Evolutionary conservation across 1,140 invertebrate genomes (phyloP).

Genomic region (Colletes latitarsis): DNA sequence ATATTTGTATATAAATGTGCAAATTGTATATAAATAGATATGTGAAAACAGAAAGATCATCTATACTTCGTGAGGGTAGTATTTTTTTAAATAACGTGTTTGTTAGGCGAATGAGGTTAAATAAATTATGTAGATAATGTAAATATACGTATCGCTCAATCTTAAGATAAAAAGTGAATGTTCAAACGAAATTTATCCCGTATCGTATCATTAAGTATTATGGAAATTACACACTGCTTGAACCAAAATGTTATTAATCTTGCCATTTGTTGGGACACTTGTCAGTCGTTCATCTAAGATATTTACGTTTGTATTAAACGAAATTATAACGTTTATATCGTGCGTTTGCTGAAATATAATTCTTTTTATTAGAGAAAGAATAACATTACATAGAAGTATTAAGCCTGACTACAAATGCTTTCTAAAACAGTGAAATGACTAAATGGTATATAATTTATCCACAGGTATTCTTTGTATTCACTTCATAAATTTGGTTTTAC

Average conservation of each 20-base stretch:
- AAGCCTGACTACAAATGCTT: background rate
- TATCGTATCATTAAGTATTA: conserved; percentile 1
- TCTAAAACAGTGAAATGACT: background rate
- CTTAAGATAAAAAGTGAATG: conserved; percentile 54
- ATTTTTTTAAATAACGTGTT: conserved; percentile 9
- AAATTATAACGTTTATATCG: background rate
- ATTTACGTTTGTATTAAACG: no score
- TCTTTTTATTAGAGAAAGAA: background rate
- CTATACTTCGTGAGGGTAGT: background rate
- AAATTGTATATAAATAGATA: background rate
- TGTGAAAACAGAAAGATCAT: background rate
- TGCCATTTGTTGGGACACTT: background rate
- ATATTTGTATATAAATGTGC: conserved; percentile 10
- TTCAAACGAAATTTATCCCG: conserved; percentile 28
- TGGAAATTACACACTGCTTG: background rate
- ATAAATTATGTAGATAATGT: conserved; percentile 31
- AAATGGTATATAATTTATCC: background rate
- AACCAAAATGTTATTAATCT: conserved; percentile 13
- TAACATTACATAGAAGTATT: background rate
- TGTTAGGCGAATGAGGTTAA: background rate
- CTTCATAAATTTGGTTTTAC: background rate
- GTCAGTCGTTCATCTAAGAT: no score
- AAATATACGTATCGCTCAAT: conserved; percentile 39
- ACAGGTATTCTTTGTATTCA: background rate
- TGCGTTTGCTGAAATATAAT: background rate